Evolutionary conservation across 2,113 vertebrate species (phyloP).

Genomic region (Scalopus aquaticus): DNA sequence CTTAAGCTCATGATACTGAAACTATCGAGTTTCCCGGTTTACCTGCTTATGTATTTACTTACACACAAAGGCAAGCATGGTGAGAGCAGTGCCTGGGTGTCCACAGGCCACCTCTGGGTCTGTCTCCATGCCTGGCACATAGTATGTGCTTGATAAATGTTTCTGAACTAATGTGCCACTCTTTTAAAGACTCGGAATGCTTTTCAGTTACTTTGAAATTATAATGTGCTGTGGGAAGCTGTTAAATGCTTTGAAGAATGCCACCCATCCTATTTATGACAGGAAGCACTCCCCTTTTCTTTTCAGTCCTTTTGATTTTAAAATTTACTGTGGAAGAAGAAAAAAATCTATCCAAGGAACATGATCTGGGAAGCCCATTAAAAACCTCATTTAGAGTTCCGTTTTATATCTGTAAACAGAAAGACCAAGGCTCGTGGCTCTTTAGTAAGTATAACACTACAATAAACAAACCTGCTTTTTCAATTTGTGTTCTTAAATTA

Average conservation of each 20-base stretch:
- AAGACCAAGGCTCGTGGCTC: conserved; percentile 54
- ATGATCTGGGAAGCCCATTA: conserved; percentile 65
- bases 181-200: background rate
- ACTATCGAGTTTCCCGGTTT: too few species aligned
- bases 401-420: conserved; percentile 61
- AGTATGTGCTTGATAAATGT: background rate
- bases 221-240: conserved; percentile 55
- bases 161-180: background rate
- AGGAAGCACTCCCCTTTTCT: conserved; percentile 58
- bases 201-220: conserved; percentile 57
- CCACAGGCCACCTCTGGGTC: background rate
- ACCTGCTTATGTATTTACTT: background rate
- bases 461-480: conserved; percentile 64
- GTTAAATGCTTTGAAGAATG: conserved; percentile 73
- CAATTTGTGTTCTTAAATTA: conserved; percentile 58
- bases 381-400: conserved; percentile 58
- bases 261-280: conserved; percentile 58
- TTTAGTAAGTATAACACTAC: conserved; percentile 26
- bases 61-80: background rate
- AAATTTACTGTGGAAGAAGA: conserved; percentile 64
- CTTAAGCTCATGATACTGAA: background rate
- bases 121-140: background rate
- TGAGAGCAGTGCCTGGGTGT: background rate
- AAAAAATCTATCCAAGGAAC: conserved; percentile 34
- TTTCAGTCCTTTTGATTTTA: conserved; percentile 72